Conservation (phyloP, 2,888 invertebrate species). For the Chymomyza caudatula region DNA sequence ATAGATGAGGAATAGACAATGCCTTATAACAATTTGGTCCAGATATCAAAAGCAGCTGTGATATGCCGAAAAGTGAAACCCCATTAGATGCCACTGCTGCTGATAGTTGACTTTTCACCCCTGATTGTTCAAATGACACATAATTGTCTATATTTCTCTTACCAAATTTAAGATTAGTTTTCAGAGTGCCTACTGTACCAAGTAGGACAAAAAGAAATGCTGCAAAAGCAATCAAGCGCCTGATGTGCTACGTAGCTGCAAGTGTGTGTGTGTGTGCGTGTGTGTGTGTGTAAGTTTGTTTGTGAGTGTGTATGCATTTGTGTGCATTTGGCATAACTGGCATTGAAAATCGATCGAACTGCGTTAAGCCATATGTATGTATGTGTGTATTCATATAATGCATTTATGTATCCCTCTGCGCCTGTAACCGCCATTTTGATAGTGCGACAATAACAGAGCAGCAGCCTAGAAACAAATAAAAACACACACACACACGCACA, state of each 20-base stretch:
- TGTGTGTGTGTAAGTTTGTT: neutral
- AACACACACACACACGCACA: neutral
- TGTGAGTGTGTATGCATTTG: neutral
- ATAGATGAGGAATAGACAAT: too few relatives aligned
- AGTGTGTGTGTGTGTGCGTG: neutral
- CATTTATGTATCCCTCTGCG: slow-evolving; percentile 11
- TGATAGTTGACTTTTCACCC: too few relatives aligned
- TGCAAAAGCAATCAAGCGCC: slow-evolving; percentile 25
- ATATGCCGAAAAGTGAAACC: too few relatives aligned
- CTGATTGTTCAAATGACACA: too few relatives aligned
- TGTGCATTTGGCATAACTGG: neutral
- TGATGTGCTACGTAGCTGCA: neutral
- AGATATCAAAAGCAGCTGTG: too few relatives aligned
- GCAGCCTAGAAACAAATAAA: neutral
- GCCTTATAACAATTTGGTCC: too few relatives aligned
- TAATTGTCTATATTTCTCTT: too few relatives aligned
- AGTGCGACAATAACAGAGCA: slow-evolving; percentile 8
- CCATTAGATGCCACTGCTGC: too few relatives aligned
- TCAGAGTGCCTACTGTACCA: neutral
- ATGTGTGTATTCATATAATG: slow-evolving; percentile 6
- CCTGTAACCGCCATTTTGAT: neutral
- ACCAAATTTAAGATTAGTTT: neutral
- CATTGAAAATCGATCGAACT: neutral
- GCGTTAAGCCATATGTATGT: neutral
- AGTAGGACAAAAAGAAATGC: slow-evolving; percentile 2